phyloP scores from a whole-genome alignment of 2,888 invertebrate genomes.

The Capitulum mitella region DNA sequence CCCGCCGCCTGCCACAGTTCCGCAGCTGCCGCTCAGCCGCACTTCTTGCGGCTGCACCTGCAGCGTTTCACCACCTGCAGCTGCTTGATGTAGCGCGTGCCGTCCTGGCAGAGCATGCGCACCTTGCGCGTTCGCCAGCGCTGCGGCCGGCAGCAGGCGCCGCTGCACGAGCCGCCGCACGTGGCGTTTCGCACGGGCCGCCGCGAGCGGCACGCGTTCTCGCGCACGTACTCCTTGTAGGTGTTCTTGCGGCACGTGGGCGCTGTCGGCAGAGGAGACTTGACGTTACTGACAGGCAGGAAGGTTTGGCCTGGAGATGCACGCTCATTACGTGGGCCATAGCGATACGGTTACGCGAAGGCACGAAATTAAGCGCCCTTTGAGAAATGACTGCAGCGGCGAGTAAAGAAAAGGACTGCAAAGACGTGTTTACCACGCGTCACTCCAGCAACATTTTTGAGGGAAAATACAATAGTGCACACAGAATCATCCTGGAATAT shows the following conservation, averaged over 20 bases:
- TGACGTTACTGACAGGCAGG: too few relatives aligned
- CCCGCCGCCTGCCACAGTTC: not conserved
- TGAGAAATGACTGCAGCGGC: too few relatives aligned
- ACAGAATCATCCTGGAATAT: too few relatives aligned
- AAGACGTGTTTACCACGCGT: too few relatives aligned
- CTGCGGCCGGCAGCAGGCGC: conserved; percentile 80
- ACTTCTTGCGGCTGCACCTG: conserved; percentile 37
- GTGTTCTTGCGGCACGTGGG: conserved; percentile 81
- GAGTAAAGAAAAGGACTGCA: too few relatives aligned
- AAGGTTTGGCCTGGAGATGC: too few relatives aligned
- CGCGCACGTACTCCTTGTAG: conserved; percentile 80
- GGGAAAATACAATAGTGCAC: too few relatives aligned
- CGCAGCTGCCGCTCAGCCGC: conserved; percentile 31
- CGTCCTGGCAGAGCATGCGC: conserved; percentile 84
- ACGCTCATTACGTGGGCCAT: too few relatives aligned
- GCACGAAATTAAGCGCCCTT: too few relatives aligned
- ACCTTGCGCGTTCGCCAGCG: conserved; percentile 92
- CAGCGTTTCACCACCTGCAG: conserved; percentile 95
- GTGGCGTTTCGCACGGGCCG: conserved; percentile 84
- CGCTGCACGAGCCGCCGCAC: conserved; percentile 70
- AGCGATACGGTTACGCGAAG: too few relatives aligned
- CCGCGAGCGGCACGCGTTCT: conserved; percentile 82
- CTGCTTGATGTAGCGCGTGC: conserved; percentile 88
- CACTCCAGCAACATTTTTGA: too few relatives aligned
- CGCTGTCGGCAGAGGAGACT: conserved; percentile 46